Conservation (phyloP, 30 jellyfish, hydroid and myxozoan species). For the Aurelia aurita region DNA sequence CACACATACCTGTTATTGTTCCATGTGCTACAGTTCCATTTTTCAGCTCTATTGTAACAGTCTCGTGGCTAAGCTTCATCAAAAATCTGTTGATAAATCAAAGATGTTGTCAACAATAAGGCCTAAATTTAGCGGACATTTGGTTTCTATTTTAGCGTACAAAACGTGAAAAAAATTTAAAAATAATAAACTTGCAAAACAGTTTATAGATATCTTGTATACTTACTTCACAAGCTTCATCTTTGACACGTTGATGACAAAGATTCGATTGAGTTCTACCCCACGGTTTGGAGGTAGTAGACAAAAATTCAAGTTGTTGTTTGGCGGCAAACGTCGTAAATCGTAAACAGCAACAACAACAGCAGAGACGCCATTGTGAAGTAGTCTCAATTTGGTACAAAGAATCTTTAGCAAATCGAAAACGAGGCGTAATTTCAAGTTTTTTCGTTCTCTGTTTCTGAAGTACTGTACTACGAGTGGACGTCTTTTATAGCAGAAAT, state of each 20-base stretch:
- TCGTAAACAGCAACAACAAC: no score
- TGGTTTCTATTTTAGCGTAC: background rate
- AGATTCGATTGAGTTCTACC: constrained; percentile 45
- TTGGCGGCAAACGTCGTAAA: no score
- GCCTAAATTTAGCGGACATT: background rate
- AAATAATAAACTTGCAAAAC: background rate
- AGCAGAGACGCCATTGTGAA: background rate
- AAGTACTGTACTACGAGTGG: no score
- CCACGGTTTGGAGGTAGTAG: constrained; percentile 51
- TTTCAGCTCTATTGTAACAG: constrained; percentile 95
- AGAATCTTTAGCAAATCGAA: no score
- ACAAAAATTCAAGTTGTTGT: background rate
- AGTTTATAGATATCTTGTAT: background rate
- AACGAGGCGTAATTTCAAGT: no score
- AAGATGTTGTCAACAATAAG: background rate
- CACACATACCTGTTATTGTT: constrained; percentile 98
- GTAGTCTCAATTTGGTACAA: background rate
- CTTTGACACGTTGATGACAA: background rate
- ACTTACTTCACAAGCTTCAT: constrained; percentile 75
- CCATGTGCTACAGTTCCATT: constrained; percentile 98
- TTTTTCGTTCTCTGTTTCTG: no score
- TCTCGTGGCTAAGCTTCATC: constrained; percentile 98
- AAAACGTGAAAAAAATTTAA: no score
- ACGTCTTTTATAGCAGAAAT: no score
- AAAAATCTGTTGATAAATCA: constrained; percentile 68